Evolutionary conservation across 2,797 vertebrate genomes (phyloP), one percentile per base, ranked within the genome.

Genomic region (Sebastes oblongus): DNA sequence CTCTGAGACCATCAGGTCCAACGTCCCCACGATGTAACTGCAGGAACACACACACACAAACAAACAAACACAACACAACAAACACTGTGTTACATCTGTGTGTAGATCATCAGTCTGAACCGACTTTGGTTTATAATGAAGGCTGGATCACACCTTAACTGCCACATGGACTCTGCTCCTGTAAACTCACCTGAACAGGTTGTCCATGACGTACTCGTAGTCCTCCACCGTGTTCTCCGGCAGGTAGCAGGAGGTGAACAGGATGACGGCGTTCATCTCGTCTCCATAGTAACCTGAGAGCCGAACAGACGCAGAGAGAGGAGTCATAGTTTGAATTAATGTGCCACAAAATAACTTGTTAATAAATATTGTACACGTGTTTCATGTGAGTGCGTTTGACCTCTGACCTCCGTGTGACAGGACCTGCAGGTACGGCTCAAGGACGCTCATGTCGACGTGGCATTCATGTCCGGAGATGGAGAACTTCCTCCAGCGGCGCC

Each of bases 181-280:
- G 3, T 20, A 34, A 6, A 30, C 82, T 80, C 74, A 93, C 97
- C 96, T 96, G 90, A 97, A 97, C 65, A 98, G 92, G 88, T 97
- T 95, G 59, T 97, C 97, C 97, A 97, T 97, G 72, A 97, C 86
- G 3, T 97, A 97, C 8, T 94, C 79, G 1, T 98, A 97, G 85
- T 93, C 75, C 24, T 96, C 95, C 65, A 94, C 86, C 5, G 92
- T 94, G 87, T 94, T 96, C 55, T 95, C 95, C 0, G 97, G 97
- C 24, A 97, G 92, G 79, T 96, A 96, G 75, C 96, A 97, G 46
- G 96, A 94, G 2, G 96, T 94, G 27, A 97, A 96, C 62, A 96
- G 86, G 65, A 97, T 95, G 77, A 97, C 93, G 66, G 96, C 95
- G 0, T 96, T 96, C 78, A 96, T 95, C 24, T 95, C 95, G 0